phyloP scores from a whole-genome alignment of 2,888 invertebrate species.

The Cremastinae sp. region DNA sequence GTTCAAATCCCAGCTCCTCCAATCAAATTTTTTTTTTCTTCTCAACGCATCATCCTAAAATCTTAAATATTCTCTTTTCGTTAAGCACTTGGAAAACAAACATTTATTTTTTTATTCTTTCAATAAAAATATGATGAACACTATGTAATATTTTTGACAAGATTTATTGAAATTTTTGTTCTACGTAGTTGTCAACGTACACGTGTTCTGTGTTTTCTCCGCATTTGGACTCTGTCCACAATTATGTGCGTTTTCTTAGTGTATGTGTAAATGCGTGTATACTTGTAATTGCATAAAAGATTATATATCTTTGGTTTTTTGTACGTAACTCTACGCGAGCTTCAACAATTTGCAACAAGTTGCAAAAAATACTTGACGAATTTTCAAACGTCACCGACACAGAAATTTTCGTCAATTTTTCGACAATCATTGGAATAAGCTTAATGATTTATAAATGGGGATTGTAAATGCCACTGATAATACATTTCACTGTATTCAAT shows the following conservation, averaged over 20 bases:
- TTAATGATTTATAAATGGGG: constrained; percentile 10
- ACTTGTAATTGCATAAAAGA: constrained; percentile 41
- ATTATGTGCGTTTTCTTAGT: constrained; percentile 5
- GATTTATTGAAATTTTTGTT: constrained; percentile 46
- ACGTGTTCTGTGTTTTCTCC: constrained; percentile 36
- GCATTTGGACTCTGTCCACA: constrained; percentile 17
- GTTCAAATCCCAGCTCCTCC: constrained; percentile 80
- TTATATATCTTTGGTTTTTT: constrained; percentile 59
- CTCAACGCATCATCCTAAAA: not conserved
- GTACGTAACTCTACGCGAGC: constrained; percentile 39
- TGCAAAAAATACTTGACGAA: too few species aligned
- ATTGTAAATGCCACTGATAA: constrained; percentile 46
- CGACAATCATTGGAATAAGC: too few species aligned
- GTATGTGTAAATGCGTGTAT: constrained; percentile 31
- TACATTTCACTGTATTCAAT: not conserved
- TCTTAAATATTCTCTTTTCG: constrained; percentile 1
- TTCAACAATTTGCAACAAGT: constrained; percentile 33
- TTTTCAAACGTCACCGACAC: constrained; percentile 12
- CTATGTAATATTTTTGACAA: constrained; percentile 19
- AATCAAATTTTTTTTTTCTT: constrained; percentile 60
- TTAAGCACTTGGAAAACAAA: not conserved
- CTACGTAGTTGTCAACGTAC: constrained; percentile 35
- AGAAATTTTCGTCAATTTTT: not conserved
- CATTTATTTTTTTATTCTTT: constrained; percentile 25
- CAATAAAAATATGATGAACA: too few species aligned